Conservation (phyloP, 92 coral and sea anemone genomes). For the Chrysogorgia sp. region DNA sequence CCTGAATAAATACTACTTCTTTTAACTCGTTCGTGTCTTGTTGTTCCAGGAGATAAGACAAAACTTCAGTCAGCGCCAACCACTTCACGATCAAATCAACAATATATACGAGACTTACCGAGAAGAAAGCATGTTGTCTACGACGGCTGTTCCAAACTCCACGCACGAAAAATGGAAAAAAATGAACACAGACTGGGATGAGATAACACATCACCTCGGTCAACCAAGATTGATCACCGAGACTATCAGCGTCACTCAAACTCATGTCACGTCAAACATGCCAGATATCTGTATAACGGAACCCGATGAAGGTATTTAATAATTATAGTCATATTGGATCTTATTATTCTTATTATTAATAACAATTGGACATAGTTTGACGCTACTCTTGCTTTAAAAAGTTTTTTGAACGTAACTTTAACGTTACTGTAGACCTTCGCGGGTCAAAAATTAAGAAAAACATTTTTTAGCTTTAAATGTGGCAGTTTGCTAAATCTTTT, state of each 20-base stretch:
- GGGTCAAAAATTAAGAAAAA: no score
- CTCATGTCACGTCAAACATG: background rate
- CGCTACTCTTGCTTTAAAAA: no score
- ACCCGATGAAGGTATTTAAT: conserved; percentile 29
- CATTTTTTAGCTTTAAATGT: no score
- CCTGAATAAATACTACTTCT: background rate
- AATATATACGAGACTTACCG: conserved; percentile 76
- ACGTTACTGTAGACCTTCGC: no score
- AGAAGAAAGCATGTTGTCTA: conserved; percentile 87
- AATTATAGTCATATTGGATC: background rate
- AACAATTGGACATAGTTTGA: no score
- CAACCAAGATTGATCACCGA: conserved; percentile 60
- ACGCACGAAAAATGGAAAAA: conserved; percentile 81
- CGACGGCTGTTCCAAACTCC: conserved; percentile 76
- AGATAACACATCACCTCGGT: conserved; percentile 71
- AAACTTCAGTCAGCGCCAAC: conserved; percentile 76
- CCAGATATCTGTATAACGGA: conserved; percentile 28
- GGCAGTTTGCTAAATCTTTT: no score
- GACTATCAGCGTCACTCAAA: conserved; percentile 29
- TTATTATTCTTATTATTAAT: background rate
- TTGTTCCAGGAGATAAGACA: conserved; percentile 73
- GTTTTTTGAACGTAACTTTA: no score
- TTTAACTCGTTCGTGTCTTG: background rate
- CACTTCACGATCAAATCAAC: conserved; percentile 77
- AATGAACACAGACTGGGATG: conserved; percentile 87